Evolutionary conservation across 1,140 invertebrate species (phyloP), one percentile per base, ranked within the genome.

Genomic region (Cherax destructor): DNA sequence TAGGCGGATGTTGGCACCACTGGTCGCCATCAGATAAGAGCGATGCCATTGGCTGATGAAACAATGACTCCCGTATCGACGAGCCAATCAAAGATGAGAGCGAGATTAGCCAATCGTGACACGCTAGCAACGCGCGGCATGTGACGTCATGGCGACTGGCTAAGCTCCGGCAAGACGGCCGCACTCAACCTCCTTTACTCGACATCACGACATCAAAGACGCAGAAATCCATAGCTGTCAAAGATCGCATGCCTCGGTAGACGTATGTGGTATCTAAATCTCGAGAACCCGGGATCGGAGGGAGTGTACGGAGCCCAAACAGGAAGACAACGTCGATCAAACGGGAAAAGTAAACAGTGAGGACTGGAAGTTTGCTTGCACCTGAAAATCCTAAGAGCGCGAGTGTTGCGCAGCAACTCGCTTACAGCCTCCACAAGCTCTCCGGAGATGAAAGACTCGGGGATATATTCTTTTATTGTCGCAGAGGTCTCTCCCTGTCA

Each of bases 41-140:
- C 76, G 87, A 88, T 88, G 80, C 87, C 79, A 88, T 88, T 88
- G 87, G 79, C 87, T 88, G 87, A 88, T 88, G 87, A 88, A 88
- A 88, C 87, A 88, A 88, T 88, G 87, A 88, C 78, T 88, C 65
- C 61, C 80, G 79, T 88, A 88, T 88, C 87, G 76, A 81, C 49
- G 87, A 83, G 79, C 87, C 79, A 88, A 88, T 88, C 87, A 83
- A 81, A 88, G 87, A 88, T 88, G 87, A 88, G 87, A 88, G 87
- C 65, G 72, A 88, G 87, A 88, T 88, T 88, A 79, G 79, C 87
- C 87, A 88, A 83, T 88, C 87, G 78, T 74, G 80, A 88, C 87
- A 88, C 87, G 87, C 87, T 65, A 83, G 87, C 79, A 88, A 81
- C 87, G 87, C 79, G 21, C 65, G 87, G 87, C 49, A 88, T 88